A percentile compares a stretch with the other conserved stretches of the same genome.
Conservation (phyloP, 2,113 vertebrate species). For the Lontra canadensis region DNA sequence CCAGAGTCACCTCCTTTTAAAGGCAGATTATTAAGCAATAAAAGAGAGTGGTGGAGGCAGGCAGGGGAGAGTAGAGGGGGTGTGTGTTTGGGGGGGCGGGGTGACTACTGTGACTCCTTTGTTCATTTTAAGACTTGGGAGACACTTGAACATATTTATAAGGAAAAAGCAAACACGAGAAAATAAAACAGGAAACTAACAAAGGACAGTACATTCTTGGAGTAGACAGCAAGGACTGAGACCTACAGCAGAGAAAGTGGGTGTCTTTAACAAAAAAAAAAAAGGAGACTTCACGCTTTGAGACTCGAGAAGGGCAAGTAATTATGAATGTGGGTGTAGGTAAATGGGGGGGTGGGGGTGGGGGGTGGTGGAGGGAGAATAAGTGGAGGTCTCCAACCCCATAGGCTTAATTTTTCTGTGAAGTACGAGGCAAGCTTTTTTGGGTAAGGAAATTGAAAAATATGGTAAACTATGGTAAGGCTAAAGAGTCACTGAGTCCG, state of each 20-base stretch:
- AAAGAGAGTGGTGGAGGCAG: neutral
- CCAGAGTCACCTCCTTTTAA: neutral
- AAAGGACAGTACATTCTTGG: neutral
- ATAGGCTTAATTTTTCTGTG: neutral
- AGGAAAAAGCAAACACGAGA: neutral
- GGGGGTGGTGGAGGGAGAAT: too few species aligned
- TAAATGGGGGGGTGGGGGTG: neutral
- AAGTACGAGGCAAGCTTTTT: neutral
- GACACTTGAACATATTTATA: neutral
- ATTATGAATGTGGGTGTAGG: neutral
- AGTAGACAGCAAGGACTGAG: neutral
- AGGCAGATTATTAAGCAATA: neutral
- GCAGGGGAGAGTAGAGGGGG: neutral
- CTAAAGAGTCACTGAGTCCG: neutral
- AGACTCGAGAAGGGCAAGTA: neutral
- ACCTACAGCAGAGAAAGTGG: neutral
- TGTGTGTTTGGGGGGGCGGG: accelerated
- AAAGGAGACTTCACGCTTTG: neutral
- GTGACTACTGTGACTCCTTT: neutral
- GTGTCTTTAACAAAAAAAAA: neutral
- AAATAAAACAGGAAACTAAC: neutral
- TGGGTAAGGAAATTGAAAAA: neutral
- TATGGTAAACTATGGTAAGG: neutral
- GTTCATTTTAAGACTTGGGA: neutral
- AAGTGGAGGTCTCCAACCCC: neutral